A percentile compares a stretch with the other conserved stretches of the same genome.
Evolutionary conservation across 2,797 vertebrate genomes (phyloP).

Genomic region (Triplophysa bombifrons): DNA sequence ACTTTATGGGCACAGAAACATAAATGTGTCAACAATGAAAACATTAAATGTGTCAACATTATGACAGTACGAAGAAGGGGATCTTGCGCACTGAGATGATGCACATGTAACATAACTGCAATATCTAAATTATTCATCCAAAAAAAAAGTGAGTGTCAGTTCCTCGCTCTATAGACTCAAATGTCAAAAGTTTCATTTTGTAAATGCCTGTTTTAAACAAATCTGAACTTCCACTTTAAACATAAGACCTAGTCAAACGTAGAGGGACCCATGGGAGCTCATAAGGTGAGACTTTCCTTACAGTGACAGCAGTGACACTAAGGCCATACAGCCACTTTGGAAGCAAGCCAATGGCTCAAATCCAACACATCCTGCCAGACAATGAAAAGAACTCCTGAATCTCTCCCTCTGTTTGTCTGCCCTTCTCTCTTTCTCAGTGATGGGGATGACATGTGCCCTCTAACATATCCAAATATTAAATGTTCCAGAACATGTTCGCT

Average conservation of each 20-base stretch:
- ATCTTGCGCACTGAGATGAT: background rate
- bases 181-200: background rate
- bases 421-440: conserved; percentile 1
- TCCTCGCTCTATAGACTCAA: background rate
- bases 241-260: conserved; percentile 8
- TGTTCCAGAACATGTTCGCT: background rate
- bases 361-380: conserved; percentile 36
- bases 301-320: conserved; percentile 35
- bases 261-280: conserved; percentile 32
- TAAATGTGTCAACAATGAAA: background rate
- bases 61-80: background rate
- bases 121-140: background rate
- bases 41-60: background rate
- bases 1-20: background rate
- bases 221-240: conserved; percentile 4
- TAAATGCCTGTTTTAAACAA: background rate
- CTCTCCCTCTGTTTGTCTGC: conserved; percentile 22
- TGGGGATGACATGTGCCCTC: conserved; percentile 1
- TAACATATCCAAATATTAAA: background rate
- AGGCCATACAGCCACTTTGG: conserved; percentile 36
- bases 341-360: conserved; percentile 38
- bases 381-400: conserved; percentile 6
- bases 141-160: background rate
- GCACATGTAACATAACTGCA: background rate
- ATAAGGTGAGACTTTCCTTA: conserved; percentile 44